These are phyloP conservation scores for Romanogobio albipinnatus DNA, from an alignment of 2,113 vertebrate species.

Conservation along the genomic window DNA sequence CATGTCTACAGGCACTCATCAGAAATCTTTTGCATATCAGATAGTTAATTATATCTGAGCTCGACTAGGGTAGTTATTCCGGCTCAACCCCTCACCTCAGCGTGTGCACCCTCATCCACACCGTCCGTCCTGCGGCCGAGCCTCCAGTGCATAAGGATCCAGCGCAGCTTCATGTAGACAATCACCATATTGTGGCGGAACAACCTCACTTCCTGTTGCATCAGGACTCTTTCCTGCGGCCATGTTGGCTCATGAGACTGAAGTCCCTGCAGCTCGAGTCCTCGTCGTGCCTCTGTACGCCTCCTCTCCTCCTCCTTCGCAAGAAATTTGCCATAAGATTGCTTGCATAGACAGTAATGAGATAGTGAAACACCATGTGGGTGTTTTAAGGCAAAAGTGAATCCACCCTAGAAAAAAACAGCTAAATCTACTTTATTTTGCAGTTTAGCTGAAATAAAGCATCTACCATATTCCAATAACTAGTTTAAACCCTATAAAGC, in stretches of 20 bases:
- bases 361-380: neutral
- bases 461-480: neutral
- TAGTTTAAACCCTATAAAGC: neutral
- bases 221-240: conserved; percentile 83
- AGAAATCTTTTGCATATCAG: neutral
- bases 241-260: conserved; percentile 84
- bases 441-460: neutral
- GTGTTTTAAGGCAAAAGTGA: neutral
- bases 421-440: neutral
- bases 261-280: conserved; percentile 88
- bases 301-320: conserved; percentile 85
- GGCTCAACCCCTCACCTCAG: conserved; percentile 77
- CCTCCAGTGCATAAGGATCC: conserved; percentile 91
- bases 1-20: neutral
- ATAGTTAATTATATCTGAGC: too few relatives aligned
- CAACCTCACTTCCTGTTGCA: conserved; percentile 89
- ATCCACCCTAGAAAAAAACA: neutral
- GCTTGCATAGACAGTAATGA: neutral
- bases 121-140: conserved; percentile 78
- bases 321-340: neutral
- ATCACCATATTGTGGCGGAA: conserved; percentile 91
- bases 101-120: conserved; percentile 67
- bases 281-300: conserved; percentile 79
- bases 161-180: conserved; percentile 91
- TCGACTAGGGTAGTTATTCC: neutral